Conservation (phyloP, 2,888 invertebrate species). For the Trissolcus brochymenae region DNA sequence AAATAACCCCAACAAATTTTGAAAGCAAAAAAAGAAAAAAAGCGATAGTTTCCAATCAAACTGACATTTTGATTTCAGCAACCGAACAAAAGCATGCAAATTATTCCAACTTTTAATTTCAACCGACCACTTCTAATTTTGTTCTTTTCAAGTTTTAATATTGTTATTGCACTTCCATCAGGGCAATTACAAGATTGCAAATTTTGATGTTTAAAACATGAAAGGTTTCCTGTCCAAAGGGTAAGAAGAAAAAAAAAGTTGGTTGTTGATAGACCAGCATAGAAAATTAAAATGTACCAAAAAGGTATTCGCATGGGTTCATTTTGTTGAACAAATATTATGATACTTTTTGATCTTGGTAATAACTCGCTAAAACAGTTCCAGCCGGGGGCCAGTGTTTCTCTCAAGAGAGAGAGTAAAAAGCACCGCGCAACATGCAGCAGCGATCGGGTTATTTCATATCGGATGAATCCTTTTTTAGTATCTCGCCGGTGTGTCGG, state of each 20-base stretch:
- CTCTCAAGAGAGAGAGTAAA: conserved; percentile 17
- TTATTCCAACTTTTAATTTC: no score
- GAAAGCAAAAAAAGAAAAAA: background rate
- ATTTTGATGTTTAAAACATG: no score
- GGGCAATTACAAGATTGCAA: no score
- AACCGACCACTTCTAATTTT: no score
- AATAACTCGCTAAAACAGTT: conserved; percentile 17
- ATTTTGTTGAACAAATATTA: conserved; percentile 16
- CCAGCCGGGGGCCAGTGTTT: conserved; percentile 27
- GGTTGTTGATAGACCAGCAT: background rate
- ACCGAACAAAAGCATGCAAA: no score
- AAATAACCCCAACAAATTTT: conserved; percentile 61
- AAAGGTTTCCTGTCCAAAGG: no score
- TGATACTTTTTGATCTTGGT: conserved; percentile 28
- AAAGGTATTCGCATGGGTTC: background rate
- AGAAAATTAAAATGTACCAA: background rate
- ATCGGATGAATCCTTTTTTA: conserved; percentile 42
- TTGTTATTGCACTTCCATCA: no score
- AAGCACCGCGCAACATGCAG: conserved; percentile 9
- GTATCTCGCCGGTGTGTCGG: conserved; percentile 33
- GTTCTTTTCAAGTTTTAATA: no score
- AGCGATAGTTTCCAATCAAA: background rate
- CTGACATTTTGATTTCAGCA: no score
- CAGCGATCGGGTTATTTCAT: conserved; percentile 39
- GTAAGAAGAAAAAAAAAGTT: no score